These are phyloP conservation scores for Melanotus villosus DNA, from an alignment of 2,888 invertebrate genomes.

Conservation along the genomic window DNA sequence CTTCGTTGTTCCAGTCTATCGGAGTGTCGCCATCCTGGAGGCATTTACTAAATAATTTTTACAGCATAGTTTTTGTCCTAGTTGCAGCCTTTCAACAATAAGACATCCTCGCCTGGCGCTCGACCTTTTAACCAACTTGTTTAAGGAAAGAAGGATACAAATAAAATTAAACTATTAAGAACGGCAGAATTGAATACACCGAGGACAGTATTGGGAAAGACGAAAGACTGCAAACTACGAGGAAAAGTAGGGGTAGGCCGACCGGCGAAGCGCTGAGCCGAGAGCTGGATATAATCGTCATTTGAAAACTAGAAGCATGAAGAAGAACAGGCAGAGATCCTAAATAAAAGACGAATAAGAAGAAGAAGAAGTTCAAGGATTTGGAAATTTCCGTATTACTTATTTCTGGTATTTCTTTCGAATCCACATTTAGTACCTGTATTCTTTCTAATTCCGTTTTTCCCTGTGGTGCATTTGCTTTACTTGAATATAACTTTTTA, in stretches of 20 bases:
- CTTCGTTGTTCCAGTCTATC: not conserved
- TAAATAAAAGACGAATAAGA: no score
- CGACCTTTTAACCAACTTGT: not conserved
- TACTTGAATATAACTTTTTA: not conserved
- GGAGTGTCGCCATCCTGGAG: not conserved
- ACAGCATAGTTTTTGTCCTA: not conserved
- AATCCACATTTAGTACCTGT: not conserved
- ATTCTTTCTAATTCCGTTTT: conserved; percentile 1
- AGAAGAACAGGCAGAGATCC: no score
- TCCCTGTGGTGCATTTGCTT: not conserved
- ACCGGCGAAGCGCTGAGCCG: no score
- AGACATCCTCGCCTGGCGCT: not conserved
- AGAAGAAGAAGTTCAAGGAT: no score
- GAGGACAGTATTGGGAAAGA: no score
- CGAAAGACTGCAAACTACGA: no score
- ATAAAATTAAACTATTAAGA: no score
- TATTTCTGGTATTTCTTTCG: conserved; percentile 1
- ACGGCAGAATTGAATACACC: no score
- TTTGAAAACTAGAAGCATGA: no score
- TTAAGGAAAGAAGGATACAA: not conserved
- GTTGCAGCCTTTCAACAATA: not conserved
- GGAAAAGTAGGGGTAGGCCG: no score
- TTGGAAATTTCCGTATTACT: conserved; percentile 1
- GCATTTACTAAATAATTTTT: not conserved
- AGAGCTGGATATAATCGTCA: no score